phyloP scores from a whole-genome alignment of 2,797 vertebrate species.

The Pristis pectinata region DNA sequence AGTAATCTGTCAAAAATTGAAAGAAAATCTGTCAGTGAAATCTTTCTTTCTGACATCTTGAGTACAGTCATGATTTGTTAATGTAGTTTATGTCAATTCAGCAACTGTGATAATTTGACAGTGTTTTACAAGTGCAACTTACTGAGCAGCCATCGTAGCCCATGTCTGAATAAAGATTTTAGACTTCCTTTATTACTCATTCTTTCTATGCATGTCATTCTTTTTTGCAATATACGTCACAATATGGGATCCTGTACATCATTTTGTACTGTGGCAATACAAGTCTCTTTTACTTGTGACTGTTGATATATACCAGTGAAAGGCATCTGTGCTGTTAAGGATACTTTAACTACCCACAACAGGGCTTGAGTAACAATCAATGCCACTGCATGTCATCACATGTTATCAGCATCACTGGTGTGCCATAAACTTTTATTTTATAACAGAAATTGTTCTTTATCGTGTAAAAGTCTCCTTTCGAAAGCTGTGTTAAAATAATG shows the following conservation, averaged over 20 bases:
- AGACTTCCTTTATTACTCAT: background rate
- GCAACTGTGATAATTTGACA: constrained; percentile 36
- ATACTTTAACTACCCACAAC: background rate
- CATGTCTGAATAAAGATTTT: constrained; percentile 1
- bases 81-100: constrained; percentile 36
- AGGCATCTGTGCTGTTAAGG: background rate
- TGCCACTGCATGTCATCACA: background rate
- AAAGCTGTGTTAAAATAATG: background rate
- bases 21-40: constrained; percentile 37
- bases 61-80: constrained; percentile 36
- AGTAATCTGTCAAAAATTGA: constrained; percentile 36
- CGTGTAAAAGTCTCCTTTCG: background rate
- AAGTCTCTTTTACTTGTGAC: background rate
- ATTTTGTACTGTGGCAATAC: background rate
- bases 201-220: background rate
- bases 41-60: constrained; percentile 37
- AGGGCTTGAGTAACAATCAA: background rate
- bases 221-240: no score
- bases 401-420: background rate
- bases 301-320: background rate
- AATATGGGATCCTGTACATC: background rate
- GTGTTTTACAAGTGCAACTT: constrained; percentile 34
- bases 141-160: background rate
- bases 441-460: no score
- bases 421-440: background rate